A percentile compares a stretch with the other conserved stretches of the same genome.
These are phyloP conservation scores for Sciurus vulgaris DNA, from an alignment of 2,797 vertebrate species.

Conservation along the genomic window DNA sequence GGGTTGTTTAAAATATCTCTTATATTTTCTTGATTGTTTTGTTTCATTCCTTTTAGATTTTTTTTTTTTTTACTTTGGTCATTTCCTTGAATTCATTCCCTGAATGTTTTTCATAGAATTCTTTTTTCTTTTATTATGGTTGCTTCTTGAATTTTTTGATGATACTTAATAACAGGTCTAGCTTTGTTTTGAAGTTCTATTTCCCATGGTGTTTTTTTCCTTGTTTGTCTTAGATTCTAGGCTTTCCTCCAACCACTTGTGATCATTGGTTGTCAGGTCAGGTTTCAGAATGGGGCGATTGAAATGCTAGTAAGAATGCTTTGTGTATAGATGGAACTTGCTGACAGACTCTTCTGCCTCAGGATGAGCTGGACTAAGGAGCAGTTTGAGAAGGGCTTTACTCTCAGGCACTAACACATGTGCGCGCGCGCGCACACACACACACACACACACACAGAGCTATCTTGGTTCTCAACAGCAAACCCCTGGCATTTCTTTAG, in stretches of 20 bases:
- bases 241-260: constrained; percentile 39
- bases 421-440: no score
- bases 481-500: background rate
- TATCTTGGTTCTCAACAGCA: constrained; percentile 25
- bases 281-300: constrained; percentile 16
- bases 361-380: background rate
- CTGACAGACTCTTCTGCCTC: background rate
- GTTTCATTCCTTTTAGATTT: constrained; percentile 52
- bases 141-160: constrained; percentile 44
- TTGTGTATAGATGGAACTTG: constrained; percentile 17
- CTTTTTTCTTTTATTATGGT: constrained; percentile 55
- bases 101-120: constrained; percentile 39
- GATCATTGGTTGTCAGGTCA: constrained; percentile 21
- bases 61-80: constrained; percentile 49
- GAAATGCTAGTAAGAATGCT: constrained; percentile 21
- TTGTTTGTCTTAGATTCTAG: constrained; percentile 58
- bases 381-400: background rate
- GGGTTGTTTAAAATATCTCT: constrained; percentile 13
- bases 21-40: constrained; percentile 58
- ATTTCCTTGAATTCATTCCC: constrained; percentile 62
- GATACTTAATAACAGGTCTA: constrained; percentile 55
- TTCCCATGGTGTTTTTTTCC: constrained; percentile 41
- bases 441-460: background rate
- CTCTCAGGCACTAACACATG: background rate
- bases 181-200: constrained; percentile 67